Conservation (phyloP, 2,888 invertebrate species). For the Tridacna crocea region DNA sequence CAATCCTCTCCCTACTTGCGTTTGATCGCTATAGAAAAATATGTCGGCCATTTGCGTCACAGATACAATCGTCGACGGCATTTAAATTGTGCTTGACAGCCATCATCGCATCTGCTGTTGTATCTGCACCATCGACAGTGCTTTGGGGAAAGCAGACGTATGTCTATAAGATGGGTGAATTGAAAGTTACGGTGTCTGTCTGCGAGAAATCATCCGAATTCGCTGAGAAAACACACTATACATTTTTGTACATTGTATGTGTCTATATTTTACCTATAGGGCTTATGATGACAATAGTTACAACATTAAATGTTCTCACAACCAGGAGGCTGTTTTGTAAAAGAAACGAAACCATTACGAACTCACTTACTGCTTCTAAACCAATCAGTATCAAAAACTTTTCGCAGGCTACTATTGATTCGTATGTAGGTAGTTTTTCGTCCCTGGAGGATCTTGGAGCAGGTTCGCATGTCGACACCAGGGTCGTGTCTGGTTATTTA, state of each 20-base stretch:
- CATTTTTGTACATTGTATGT: conserved; percentile 43
- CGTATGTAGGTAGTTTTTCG: neutral
- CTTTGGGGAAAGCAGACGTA: conserved; percentile 58
- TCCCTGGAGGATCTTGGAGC: neutral
- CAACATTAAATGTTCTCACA: conserved; percentile 42
- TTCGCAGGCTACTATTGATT: neutral
- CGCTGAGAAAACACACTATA: conserved; percentile 30
- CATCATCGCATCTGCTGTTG: conserved; percentile 24
- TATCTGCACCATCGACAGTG: conserved; percentile 40
- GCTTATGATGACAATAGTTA: conserved; percentile 37
- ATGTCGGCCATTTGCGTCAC: conserved; percentile 45
- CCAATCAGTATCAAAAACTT: neutral
- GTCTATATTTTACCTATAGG: conserved; percentile 51
- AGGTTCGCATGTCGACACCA: neutral
- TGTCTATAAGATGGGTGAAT: conserved; percentile 11
- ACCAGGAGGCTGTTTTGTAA: conserved; percentile 43
- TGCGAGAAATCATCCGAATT: conserved; percentile 50
- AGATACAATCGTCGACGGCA: conserved; percentile 44
- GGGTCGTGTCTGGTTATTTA: neutral
- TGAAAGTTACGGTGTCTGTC: conserved; percentile 45
- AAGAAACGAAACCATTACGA: neutral
- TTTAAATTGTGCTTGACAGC: conserved; percentile 33
- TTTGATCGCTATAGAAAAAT: conserved; percentile 55
- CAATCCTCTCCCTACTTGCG: conserved; percentile 41
- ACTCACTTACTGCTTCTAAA: neutral